A percentile compares a stretch with the other conserved stretches of the same genome.
Evolutionary conservation across 1,140 invertebrate genomes (phyloP).

Genomic region (Drosophila murphyi): DNA sequence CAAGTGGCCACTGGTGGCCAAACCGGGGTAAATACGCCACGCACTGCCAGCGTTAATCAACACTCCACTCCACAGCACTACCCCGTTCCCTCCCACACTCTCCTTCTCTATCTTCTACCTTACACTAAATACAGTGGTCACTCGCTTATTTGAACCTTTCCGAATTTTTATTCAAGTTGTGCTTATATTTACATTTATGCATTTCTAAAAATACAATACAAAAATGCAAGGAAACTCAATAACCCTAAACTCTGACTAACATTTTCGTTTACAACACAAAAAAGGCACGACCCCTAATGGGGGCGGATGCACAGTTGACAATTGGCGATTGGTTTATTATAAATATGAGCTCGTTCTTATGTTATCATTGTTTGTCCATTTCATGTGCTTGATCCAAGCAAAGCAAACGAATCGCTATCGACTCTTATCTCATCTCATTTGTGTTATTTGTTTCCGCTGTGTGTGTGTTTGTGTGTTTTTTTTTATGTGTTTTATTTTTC

Average conservation of each 20-base stretch:
- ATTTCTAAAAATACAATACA: too few species aligned
- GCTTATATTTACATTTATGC: not conserved
- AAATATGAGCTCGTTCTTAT: conserved; percentile 20
- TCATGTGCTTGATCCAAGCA: conserved; percentile 6
- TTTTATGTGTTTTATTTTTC: conserved; percentile 9
- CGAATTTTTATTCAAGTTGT: not conserved
- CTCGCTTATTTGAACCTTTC: not conserved
- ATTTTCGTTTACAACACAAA: conserved; percentile 1
- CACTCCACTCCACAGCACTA: conserved; percentile 24
- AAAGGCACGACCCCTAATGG: not conserved
- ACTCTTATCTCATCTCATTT: conserved; percentile 62
- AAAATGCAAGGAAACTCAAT: too few species aligned
- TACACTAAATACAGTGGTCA: not conserved
- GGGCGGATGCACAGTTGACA: conserved; percentile 25
- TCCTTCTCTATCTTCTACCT: conserved; percentile 8
- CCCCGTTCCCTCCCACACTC: conserved; percentile 2
- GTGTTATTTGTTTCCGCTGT: not conserved
- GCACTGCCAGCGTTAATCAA: conserved; percentile 22
- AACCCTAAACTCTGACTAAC: not conserved
- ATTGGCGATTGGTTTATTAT: conserved; percentile 2
- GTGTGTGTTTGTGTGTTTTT: conserved; percentile 10
- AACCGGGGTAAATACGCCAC: conserved; percentile 69
- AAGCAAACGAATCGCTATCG: conserved; percentile 26
- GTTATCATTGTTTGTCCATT: conserved; percentile 38
- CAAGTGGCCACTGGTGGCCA: conserved; percentile 51